Conservation (phyloP, 2,888 invertebrate species). For the Trissolcus brochymenae region DNA sequence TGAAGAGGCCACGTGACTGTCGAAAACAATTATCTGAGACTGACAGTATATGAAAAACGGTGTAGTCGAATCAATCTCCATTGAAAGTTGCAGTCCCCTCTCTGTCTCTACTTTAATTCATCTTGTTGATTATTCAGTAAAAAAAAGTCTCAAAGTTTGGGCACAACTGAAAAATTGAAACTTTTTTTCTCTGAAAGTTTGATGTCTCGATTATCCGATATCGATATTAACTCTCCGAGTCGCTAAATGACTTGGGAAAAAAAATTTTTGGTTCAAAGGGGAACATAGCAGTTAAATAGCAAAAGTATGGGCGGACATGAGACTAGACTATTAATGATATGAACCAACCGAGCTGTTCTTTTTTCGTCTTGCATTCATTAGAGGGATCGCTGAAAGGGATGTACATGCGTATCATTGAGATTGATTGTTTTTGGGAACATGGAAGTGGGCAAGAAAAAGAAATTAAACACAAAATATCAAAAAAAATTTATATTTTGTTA, state of each 20-base stretch:
- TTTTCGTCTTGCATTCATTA: constrained; percentile 50
- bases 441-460: constrained; percentile 12
- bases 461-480: constrained; percentile 30
- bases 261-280: constrained; percentile 46
- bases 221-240: constrained; percentile 67
- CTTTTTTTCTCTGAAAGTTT: constrained; percentile 58
- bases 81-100: constrained; percentile 51
- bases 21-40: constrained; percentile 36
- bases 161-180: constrained; percentile 63
- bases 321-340: constrained; percentile 51
- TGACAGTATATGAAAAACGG: too few species aligned
- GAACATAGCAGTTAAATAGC: constrained; percentile 42
- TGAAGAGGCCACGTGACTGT: constrained; percentile 27
- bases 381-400: constrained; percentile 43
- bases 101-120: constrained; percentile 66
- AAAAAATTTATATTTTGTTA: too few species aligned
- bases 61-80: not conserved
- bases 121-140: constrained; percentile 61
- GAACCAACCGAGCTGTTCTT: constrained; percentile 32
- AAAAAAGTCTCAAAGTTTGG: constrained; percentile 45
- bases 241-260: constrained; percentile 60
- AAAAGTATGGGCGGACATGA: constrained; percentile 40
- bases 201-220: constrained; percentile 68
- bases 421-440: constrained; percentile 45
- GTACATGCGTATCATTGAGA: constrained; percentile 52